Conservation (phyloP, 2,888 invertebrate species). For the Phrixothrix hirtus region DNA sequence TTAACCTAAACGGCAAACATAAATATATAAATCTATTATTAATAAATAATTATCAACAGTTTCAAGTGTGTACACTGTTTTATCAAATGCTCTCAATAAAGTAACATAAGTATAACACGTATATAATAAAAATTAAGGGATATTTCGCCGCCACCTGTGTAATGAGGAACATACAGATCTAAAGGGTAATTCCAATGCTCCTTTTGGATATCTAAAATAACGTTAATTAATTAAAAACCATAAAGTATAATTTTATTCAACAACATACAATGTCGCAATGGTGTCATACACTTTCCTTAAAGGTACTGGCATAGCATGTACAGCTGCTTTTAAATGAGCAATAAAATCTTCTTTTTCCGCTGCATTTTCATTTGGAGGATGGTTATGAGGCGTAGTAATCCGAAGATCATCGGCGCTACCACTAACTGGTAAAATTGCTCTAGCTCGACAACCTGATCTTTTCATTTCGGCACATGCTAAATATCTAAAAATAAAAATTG, state of each 20-base stretch:
- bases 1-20: background rate
- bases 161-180: constrained; percentile 46
- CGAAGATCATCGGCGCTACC: constrained; percentile 40
- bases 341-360: constrained; percentile 45
- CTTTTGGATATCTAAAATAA: constrained; percentile 46
- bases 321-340: constrained; percentile 42
- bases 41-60: background rate
- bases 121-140: background rate
- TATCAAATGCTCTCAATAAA: background rate
- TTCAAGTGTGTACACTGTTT: too few species aligned
- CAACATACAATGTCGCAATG: constrained; percentile 45
- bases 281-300: constrained; percentile 48
- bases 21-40: background rate
- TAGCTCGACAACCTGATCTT: constrained; percentile 45
- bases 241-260: background rate
- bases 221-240: background rate
- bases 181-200: constrained; percentile 45
- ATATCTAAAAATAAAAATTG: constrained; percentile 37
- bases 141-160: constrained; percentile 43
- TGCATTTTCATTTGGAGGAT: constrained; percentile 46
- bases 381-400: constrained; percentile 48
- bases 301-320: constrained; percentile 28
- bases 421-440: constrained; percentile 47
- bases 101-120: background rate
- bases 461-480: constrained; percentile 48